A percentile compares a stretch with the other conserved stretches of the same genome.
Evolutionary conservation across 2,113 vertebrate species (phyloP).

Genomic region (Aegotheles bennettii): DNA sequence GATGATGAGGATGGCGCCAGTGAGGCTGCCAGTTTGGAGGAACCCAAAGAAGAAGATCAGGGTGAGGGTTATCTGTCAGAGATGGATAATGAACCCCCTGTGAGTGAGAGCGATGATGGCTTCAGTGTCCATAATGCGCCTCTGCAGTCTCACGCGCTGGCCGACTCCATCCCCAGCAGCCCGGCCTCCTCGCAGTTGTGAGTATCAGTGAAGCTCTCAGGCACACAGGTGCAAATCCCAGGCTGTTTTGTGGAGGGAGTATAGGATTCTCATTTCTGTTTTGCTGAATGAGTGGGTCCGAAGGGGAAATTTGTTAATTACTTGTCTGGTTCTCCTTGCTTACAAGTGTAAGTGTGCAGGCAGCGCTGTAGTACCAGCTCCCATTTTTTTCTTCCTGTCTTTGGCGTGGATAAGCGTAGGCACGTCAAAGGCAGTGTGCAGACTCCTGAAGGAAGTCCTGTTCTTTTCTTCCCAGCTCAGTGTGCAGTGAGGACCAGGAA

Average conservation of each 20-base stretch:
- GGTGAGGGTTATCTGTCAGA: conserved; percentile 94
- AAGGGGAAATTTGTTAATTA: background rate
- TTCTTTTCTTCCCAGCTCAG: conserved; percentile 79
- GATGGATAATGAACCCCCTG: conserved; percentile 90
- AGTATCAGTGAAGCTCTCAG: conserved; percentile 65
- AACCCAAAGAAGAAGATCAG: conserved; percentile 87
- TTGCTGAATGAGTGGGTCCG: background rate
- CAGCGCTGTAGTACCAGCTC: background rate
- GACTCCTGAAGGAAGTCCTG: background rate
- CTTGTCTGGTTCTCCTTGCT: background rate
- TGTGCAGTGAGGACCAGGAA: conserved; percentile 98
- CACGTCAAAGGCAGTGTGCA: background rate
- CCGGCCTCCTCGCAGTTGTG: conserved; percentile 98
- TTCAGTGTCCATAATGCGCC: conserved; percentile 93
- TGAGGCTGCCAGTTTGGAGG: conserved; percentile 91
- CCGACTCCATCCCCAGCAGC: conserved; percentile 97
- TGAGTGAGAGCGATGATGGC: conserved; percentile 97
- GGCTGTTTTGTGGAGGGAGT: background rate
- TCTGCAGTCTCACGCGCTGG: conserved; percentile 88
- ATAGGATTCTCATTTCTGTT: background rate
- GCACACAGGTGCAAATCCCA: background rate
- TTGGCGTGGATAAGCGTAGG: background rate
- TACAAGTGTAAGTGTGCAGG: background rate
- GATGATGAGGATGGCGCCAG: conserved; percentile 95
- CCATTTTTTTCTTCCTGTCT: background rate